Evolutionary conservation across 2,888 invertebrate genomes (phyloP).

Genomic region (Ennomos fuscantarius): DNA sequence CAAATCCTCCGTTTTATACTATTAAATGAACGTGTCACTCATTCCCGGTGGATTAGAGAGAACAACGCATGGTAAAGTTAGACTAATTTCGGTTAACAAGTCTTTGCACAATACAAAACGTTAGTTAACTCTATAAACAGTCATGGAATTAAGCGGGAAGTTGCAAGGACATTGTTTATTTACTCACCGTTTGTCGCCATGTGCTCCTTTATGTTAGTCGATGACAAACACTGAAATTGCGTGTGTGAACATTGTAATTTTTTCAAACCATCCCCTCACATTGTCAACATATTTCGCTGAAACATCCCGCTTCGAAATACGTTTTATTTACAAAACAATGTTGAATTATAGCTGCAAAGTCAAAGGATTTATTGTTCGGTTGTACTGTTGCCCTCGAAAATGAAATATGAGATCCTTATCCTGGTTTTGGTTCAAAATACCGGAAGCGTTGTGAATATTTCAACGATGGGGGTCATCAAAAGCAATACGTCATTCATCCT

Average conservation of each 20-base stretch:
- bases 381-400: conserved; percentile 32
- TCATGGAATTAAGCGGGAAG: conserved; percentile 70
- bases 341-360: conserved; percentile 30
- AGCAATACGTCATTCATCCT: conserved; percentile 52
- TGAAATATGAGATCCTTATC: conserved; percentile 43
- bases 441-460: conserved; percentile 45
- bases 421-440: conserved; percentile 33
- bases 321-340: conserved; percentile 29
- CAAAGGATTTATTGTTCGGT: conserved; percentile 41
- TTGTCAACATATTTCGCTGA: conserved; percentile 12
- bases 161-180: conserved; percentile 52
- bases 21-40: conserved; percentile 35
- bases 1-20: conserved; percentile 34
- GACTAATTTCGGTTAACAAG: conserved; percentile 52
- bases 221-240: conserved; percentile 63
- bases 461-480: conserved; percentile 39
- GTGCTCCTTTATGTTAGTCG: conserved; percentile 39
- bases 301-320: conserved; percentile 16
- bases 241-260: conserved; percentile 50
- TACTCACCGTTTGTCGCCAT: conserved; percentile 56
- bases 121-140: conserved; percentile 57
- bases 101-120: conserved; percentile 52
- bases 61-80: conserved; percentile 48
- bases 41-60: conserved; percentile 28
- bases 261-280: conserved; percentile 9